These are phyloP conservation scores for Syngnathus rostellatus DNA, from an alignment of 2,797 vertebrate species.

Conservation along the genomic window DNA sequence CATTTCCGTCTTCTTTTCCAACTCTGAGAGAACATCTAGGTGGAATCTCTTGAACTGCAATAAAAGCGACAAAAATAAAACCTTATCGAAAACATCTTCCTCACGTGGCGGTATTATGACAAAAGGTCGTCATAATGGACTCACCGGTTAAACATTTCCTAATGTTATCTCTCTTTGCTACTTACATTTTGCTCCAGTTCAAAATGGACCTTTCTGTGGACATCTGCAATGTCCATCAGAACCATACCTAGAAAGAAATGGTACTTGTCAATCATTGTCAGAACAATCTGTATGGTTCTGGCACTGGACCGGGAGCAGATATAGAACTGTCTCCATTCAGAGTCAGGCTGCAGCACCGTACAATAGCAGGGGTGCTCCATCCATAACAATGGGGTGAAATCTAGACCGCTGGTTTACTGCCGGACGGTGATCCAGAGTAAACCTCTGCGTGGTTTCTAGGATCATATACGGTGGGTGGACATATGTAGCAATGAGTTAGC, in stretches of 20 bases:
- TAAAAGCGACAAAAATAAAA: conserved; percentile 8
- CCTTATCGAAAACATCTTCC: conserved; percentile 12
- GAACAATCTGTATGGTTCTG: conserved; percentile 45
- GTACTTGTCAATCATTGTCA: conserved; percentile 36
- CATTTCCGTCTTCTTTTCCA: conserved; percentile 95
- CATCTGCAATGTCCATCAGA: conserved; percentile 86
- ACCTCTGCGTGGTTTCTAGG: not conserved
- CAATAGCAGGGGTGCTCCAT: conserved; percentile 46
- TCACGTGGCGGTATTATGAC: conserved; percentile 20
- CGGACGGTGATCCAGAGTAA: conserved; percentile 31
- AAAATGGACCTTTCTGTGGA: conserved; percentile 81
- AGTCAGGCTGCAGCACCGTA: conserved; percentile 26
- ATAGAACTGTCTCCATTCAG: conserved; percentile 64
- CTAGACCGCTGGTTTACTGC: conserved; percentile 58
- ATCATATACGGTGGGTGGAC: not conserved
- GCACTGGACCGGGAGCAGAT: conserved; percentile 33
- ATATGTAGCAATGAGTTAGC: not conserved
- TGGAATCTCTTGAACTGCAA: conserved; percentile 90
- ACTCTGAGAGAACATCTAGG: conserved; percentile 82
- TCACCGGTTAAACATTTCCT: conserved; percentile 53
- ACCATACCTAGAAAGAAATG: conserved; percentile 73
- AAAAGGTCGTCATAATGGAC: conserved; percentile 22
- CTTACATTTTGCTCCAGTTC: conserved; percentile 89
- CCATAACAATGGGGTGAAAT: conserved; percentile 57
- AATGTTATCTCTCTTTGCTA: conserved; percentile 24